Percentiles rank a stretch among this genome's conserved stretches.
Conservation (phyloP, 2,888 invertebrate species). For the Trisateles emortualis region DNA sequence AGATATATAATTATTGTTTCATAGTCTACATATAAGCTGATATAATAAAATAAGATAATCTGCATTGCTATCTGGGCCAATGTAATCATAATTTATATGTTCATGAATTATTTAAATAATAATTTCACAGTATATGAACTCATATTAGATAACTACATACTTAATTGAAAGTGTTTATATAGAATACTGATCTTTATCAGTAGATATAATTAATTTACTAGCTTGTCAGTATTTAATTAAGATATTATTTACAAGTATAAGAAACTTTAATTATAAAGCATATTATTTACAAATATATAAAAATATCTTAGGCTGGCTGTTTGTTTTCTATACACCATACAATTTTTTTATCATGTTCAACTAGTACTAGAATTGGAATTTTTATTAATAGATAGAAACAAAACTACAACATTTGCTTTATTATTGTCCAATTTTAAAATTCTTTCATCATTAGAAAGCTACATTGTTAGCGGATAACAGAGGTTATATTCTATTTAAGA, state of each 20-base stretch:
- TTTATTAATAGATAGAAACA: no score
- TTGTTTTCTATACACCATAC: no score
- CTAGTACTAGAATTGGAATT: no score
- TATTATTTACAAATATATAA: no score
- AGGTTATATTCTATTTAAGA: no score
- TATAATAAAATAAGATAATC: constrained; percentile 35
- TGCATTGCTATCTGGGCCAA: constrained; percentile 56
- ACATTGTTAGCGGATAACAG: no score
- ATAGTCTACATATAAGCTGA: constrained; percentile 2
- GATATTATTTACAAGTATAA: not conserved
- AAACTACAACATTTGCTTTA: no score
- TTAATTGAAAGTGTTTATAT: not conserved
- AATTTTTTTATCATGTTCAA: no score
- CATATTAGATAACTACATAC: not conserved
- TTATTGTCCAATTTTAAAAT: no score
- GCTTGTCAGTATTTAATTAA: not conserved
- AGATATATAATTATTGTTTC: not conserved
- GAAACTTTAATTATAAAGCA: no score
- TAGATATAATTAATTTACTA: not conserved
- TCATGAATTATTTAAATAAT: constrained; percentile 43
- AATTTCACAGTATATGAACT: constrained; percentile 27
- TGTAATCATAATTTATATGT: constrained; percentile 29
- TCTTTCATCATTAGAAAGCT: no score
- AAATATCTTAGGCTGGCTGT: no score
- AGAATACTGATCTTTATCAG: constrained; percentile 5